These are phyloP conservation scores for Rhinogobio ventralis DNA, from an alignment of 2,797 vertebrate species.

Conservation along the genomic window DNA sequence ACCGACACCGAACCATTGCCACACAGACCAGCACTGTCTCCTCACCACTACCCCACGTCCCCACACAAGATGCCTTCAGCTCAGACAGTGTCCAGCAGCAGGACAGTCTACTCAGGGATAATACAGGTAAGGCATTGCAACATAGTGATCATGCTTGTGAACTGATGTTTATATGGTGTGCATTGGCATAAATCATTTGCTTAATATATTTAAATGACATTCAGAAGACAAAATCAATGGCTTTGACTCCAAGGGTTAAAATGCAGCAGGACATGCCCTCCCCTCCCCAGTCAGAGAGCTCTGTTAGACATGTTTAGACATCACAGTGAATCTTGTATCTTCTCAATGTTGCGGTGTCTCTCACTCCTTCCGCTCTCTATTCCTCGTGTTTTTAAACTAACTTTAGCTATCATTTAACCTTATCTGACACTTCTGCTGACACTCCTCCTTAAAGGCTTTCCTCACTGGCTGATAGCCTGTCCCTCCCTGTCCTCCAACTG, in stretches of 20 bases:
- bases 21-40: constrained; percentile 50
- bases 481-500: constrained; percentile 59
- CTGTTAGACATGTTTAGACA: constrained; percentile 56
- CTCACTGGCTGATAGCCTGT: constrained; percentile 55
- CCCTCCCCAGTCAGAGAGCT: constrained; percentile 43
- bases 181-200: constrained; percentile 27
- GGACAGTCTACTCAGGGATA: constrained; percentile 52
- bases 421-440: constrained; percentile 43
- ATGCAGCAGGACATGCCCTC: constrained; percentile 47
- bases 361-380: constrained; percentile 9
- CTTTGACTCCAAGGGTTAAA: constrained; percentile 31
- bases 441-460: constrained; percentile 61
- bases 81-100: constrained; percentile 31
- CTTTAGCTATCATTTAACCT: constrained; percentile 46
- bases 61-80: constrained; percentile 42
- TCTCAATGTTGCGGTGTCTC: constrained; percentile 39
- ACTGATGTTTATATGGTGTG: background rate
- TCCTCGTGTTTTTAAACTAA: constrained; percentile 44
- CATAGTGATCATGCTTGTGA: background rate
- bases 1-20: constrained; percentile 34
- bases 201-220: constrained; percentile 29
- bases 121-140: constrained; percentile 42
- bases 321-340: background rate
- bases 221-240: constrained; percentile 24
- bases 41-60: background rate